These are phyloP conservation scores for Drosophila quinaria DNA, from an alignment of 2,888 invertebrate species.

Conservation along the genomic window DNA sequence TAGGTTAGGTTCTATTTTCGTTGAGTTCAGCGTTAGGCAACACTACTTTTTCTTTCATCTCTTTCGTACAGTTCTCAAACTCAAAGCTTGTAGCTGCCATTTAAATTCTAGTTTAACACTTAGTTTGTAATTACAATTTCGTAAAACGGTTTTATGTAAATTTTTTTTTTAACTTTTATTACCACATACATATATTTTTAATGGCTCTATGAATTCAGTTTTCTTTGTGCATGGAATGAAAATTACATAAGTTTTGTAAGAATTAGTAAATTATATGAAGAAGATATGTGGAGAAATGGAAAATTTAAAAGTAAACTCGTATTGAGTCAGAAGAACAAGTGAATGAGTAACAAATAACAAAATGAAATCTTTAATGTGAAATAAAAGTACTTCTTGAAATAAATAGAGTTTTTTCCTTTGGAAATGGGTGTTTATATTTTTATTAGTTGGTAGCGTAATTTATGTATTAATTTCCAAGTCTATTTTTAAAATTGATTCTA, in stretches of 20 bases:
- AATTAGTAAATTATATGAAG: slow-evolving; percentile 72
- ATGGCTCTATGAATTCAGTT: slow-evolving; percentile 23
- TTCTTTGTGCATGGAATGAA: slow-evolving; percentile 56
- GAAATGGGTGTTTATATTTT: background rate
- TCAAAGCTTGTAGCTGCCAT: slow-evolving; percentile 68
- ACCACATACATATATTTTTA: slow-evolving; percentile 6
- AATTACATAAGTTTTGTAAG: slow-evolving; percentile 74
- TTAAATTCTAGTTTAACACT: slow-evolving; percentile 51
- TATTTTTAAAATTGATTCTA: no score
- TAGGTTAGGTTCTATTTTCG: slow-evolving; percentile 15
- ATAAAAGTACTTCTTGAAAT: slow-evolving; percentile 65
- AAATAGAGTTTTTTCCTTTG: background rate
- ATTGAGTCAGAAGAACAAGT: slow-evolving; percentile 57
- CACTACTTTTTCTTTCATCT: slow-evolving; percentile 9
- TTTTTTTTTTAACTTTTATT: slow-evolving; percentile 9
- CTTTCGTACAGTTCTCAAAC: slow-evolving; percentile 31
- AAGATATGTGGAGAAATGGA: slow-evolving; percentile 45
- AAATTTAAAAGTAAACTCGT: slow-evolving; percentile 52
- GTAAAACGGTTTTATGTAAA: slow-evolving; percentile 19
- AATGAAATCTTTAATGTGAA: slow-evolving; percentile 75
- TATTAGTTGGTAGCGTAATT: background rate
- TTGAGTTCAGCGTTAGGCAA: slow-evolving; percentile 13
- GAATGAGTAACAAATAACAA: slow-evolving; percentile 45
- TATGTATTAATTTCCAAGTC: no score
- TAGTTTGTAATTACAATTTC: slow-evolving; percentile 59